Conservation (phyloP, 2,113 vertebrate genomes). For the Myrmophylax atrothorax region DNA sequence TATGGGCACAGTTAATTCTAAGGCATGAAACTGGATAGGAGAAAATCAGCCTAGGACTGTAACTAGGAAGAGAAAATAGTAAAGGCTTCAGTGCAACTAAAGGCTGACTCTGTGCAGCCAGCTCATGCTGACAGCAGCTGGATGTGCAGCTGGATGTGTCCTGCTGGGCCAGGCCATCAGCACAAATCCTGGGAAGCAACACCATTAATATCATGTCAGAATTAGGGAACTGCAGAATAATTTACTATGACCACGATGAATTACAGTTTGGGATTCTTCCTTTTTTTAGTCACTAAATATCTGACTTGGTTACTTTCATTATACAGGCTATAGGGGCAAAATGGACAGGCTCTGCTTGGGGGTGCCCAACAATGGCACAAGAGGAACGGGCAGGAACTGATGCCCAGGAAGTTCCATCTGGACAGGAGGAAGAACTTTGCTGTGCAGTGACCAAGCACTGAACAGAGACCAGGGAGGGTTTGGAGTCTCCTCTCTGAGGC, state of each 20-base stretch:
- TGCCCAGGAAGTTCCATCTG: background rate
- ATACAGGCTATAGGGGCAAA: background rate
- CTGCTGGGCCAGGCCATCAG: background rate
- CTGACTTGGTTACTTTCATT: background rate
- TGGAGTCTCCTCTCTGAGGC: background rate
- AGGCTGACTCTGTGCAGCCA: background rate
- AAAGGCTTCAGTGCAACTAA: background rate
- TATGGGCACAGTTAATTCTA: background rate
- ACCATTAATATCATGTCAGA: background rate
- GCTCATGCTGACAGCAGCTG: background rate
- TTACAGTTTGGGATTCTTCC: background rate
- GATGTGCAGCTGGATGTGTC: background rate
- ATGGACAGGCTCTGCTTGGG: background rate
- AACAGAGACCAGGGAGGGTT: background rate
- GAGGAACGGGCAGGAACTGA: background rate
- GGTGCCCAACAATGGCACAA: background rate
- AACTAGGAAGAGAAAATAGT: background rate
- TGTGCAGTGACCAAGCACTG: background rate
- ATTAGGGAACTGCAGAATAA: background rate
- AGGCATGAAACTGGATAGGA: constrained; percentile 6
- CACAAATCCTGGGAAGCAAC: background rate
- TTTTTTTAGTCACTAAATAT: background rate
- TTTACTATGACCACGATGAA: background rate
- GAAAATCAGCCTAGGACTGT: background rate
- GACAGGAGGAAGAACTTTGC: background rate